Conservation (phyloP, 2,888 invertebrate genomes). For the Drosophila mercatorum region DNA sequence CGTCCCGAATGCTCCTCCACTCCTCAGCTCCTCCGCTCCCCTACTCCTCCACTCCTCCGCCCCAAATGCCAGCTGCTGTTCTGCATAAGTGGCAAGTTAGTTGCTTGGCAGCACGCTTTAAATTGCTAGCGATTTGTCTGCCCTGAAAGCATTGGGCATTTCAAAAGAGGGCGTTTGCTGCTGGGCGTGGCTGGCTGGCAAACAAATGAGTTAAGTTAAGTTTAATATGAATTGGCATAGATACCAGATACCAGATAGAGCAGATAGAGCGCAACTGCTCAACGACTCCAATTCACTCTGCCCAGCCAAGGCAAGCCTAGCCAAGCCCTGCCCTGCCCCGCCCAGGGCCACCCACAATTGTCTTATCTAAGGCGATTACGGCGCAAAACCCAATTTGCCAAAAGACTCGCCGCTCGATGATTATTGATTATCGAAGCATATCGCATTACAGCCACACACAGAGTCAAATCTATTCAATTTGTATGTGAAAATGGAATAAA, state of each 20-base stretch:
- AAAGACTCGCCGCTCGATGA: slow-evolving; percentile 14
- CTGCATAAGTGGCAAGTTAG: slow-evolving; percentile 55
- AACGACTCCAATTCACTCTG: slow-evolving; percentile 14
- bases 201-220: slow-evolving; percentile 59
- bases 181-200: slow-evolving; percentile 16
- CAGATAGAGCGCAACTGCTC: neutral
- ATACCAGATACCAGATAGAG: slow-evolving; percentile 5
- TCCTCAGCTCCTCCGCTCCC: rapidly evolving
- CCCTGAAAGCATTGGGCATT: slow-evolving; percentile 40
- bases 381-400: slow-evolving; percentile 15
- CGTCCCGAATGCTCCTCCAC: neutral
- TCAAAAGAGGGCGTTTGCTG: neutral
- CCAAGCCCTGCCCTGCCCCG: neutral
- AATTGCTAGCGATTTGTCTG: slow-evolving; percentile 60
- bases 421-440: slow-evolving; percentile 44
- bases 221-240: slow-evolving; percentile 42
- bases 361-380: slow-evolving; percentile 47
- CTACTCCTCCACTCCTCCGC: neutral
- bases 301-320: neutral
- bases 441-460: neutral
- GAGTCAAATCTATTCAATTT: slow-evolving; percentile 31
- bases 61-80: slow-evolving; percentile 8
- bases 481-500: neutral
- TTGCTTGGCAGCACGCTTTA: slow-evolving; percentile 63
- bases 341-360: slow-evolving; percentile 15